A percentile compares a stretch with the other conserved stretches of the same genome.
phyloP scores from a whole-genome alignment of 2,888 invertebrate species.

The Lycophotia porphyrea region DNA sequence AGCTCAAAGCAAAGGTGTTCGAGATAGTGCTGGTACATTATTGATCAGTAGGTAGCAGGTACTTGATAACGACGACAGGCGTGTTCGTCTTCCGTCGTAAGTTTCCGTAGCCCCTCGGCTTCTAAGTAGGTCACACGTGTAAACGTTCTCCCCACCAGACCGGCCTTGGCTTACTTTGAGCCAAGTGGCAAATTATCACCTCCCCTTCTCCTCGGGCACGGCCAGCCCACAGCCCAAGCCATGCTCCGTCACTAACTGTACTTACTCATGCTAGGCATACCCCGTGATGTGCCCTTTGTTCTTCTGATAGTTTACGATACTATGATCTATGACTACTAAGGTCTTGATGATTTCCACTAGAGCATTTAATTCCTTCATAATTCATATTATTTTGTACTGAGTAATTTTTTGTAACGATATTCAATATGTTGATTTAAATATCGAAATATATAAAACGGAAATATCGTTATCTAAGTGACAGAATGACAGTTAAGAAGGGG shows the following conservation, averaged over 20 bases:
- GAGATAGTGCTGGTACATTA: conserved; percentile 67
- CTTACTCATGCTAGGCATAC: not conserved
- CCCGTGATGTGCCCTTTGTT: not conserved
- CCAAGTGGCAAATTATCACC: conserved; percentile 85
- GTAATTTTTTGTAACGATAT: not conserved
- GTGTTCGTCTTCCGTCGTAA: conserved; percentile 77
- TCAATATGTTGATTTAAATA: not conserved
- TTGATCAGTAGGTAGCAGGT: conserved; percentile 75
- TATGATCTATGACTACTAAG: not conserved
- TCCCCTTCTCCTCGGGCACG: conserved; percentile 80
- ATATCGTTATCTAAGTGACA: not conserved
- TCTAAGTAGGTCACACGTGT: conserved; percentile 90
- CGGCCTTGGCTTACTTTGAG: conserved; percentile 89
- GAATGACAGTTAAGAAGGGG: not conserved
- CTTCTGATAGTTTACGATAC: not conserved
- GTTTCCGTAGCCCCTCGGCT: conserved; percentile 82
- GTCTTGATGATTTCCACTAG: not conserved
- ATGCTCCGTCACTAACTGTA: conserved; percentile 33
- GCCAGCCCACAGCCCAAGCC: conserved; percentile 61
- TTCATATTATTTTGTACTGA: not conserved
- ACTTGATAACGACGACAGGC: conserved; percentile 61
- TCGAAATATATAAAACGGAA: not conserved
- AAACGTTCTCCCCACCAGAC: conserved; percentile 87
- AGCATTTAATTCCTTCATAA: not conserved
- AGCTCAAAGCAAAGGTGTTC: conserved; percentile 26